Evolutionary conservation across 1,140 invertebrate genomes (phyloP), one percentile per base, ranked within the genome.

Genomic region (Drosophila lini): DNA sequence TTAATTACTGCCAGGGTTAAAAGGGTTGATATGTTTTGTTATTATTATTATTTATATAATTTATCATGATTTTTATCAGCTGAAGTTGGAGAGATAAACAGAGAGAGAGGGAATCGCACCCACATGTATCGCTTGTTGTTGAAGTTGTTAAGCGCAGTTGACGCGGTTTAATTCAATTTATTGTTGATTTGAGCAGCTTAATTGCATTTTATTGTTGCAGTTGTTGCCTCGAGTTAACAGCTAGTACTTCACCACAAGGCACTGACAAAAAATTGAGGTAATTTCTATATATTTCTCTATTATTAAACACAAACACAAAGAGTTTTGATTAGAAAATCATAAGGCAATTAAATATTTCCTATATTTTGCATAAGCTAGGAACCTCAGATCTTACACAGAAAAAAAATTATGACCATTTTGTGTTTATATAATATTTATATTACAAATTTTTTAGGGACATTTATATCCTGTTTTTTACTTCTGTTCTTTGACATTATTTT

Each of bases 101-200:
- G 32, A 48, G 28, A 34, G 32, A 47, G 32, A 22, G 15, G n/a
- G 48, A 6, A 11, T 56, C 22, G 57, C 73, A 57, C 56, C 73
- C 62, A 59, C 70, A 76, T 76, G 65, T 65, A 48, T 45, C 25
- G 36, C 50, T 42, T 22, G 50, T 25, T 52, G 52, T 36, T 60
- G 55, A 31, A 61, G 55, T 34, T 42, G 74, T 28, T 68, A 53
- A 68, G 45, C 68, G 57, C 52, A 63, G 64, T 75, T 79, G 58
- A 67, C 79, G 82, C 84, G 77, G 59, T 88, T 86, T 86, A 88
- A 86, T 88, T 86, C 80, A 86, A 86, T 86, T 86, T 83, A 78
- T 81, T 60, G 67, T 81, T 86, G 83, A 80, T 82, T 83, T 65
- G 77, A 65, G 83, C 67, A 64, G 80, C 76, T 73, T 86, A 86